Percentiles rank a stretch among this genome's conserved stretches.
phyloP scores from a whole-genome alignment of 1,140 invertebrate genomes.

The Drosophila grimshawi region DNA sequence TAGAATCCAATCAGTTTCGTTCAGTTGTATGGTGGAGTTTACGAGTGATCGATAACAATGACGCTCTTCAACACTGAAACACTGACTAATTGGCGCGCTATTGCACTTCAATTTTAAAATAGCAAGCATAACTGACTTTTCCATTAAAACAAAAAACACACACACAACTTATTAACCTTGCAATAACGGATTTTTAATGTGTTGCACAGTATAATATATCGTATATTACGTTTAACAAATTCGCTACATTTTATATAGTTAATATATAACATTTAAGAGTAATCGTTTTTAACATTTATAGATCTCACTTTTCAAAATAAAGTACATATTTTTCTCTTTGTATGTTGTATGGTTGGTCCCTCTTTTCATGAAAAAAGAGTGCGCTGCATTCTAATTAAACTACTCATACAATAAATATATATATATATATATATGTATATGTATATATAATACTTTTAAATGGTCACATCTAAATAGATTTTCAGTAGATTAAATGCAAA shows the following conservation, averaged over 20 bases:
- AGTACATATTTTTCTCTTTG: slow-evolving; percentile 72
- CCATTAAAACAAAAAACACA: not conserved
- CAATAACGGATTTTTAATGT: slow-evolving; percentile 75
- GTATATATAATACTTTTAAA: slow-evolving; percentile 51
- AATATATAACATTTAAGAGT: slow-evolving; percentile 42
- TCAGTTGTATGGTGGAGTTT: not conserved
- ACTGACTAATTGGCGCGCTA: not conserved
- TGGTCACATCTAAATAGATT: slow-evolving; percentile 73
- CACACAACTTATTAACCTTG: slow-evolving; percentile 36
- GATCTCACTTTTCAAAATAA: slow-evolving; percentile 75
- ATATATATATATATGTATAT: slow-evolving; percentile 33
- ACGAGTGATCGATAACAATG: not conserved
- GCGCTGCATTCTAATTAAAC: slow-evolving; percentile 62
- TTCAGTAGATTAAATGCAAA: slow-evolving; percentile 75
- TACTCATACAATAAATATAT: slow-evolving; percentile 50
- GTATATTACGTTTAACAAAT: slow-evolving; percentile 64
- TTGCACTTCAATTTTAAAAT: not conserved
- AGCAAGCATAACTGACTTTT: not conserved
- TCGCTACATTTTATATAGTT: slow-evolving; percentile 52
- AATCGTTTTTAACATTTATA: slow-evolving; percentile 67
- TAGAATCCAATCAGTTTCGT: not conserved
- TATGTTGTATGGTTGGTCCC: slow-evolving; percentile 70
- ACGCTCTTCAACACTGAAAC: not conserved
- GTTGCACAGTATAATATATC: slow-evolving; percentile 71
- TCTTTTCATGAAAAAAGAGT: slow-evolving; percentile 80